Percentiles rank a stretch among this genome's conserved stretches.
phyloP scores from a whole-genome alignment of 2,797 vertebrate genomes.

The Lepilemur septentrionalis region DNA sequence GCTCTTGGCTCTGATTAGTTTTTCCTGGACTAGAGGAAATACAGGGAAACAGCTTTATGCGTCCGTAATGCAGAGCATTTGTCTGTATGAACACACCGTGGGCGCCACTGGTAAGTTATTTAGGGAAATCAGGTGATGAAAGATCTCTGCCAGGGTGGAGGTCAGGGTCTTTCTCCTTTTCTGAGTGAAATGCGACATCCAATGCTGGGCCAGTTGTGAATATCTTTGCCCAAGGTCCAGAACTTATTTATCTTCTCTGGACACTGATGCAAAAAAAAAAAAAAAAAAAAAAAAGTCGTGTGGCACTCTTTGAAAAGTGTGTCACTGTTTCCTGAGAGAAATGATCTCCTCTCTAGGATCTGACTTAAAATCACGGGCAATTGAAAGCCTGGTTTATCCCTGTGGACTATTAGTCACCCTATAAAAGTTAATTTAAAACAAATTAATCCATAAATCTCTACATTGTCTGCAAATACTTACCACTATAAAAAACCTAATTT shows the following conservation, averaged over 20 bases:
- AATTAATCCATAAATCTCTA: conserved; percentile 81
- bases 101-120: background rate
- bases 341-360: conserved; percentile 47
- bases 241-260: conserved; percentile 63
- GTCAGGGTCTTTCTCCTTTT: conserved; percentile 18
- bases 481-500: conserved; percentile 78
- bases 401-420: conserved; percentile 78
- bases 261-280: conserved; percentile 26
- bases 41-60: background rate
- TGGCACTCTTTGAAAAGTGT: conserved; percentile 54
- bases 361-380: conserved; percentile 74
- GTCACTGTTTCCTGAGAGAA: conserved; percentile 68
- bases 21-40: background rate
- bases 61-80: background rate
- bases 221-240: conserved; percentile 43
- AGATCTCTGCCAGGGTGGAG: background rate
- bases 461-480: conserved; percentile 79
- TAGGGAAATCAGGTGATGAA: background rate
- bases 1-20: background rate
- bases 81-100: background rate
- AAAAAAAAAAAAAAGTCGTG: background rate
- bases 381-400: conserved; percentile 71
- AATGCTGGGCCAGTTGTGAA: conserved; percentile 4
- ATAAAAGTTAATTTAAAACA: conserved; percentile 82
- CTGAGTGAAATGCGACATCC: conserved; percentile 57